Conservation (phyloP, 2,888 invertebrate genomes). For the Tinea trinotella region DNA sequence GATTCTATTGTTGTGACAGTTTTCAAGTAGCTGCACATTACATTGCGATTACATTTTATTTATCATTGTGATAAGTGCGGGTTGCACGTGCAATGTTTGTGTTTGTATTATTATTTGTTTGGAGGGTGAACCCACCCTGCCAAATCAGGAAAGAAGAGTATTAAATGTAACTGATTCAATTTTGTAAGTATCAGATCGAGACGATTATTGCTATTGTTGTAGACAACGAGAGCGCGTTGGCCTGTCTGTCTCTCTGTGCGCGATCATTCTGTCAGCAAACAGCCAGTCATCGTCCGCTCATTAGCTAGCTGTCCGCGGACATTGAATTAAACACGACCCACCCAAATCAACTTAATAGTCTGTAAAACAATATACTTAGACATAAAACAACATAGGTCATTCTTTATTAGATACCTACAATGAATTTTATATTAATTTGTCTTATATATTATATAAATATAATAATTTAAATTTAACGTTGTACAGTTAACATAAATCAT, state of each 20-base stretch:
- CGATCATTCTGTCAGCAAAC: conserved; percentile 37
- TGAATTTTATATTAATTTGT: too few species aligned
- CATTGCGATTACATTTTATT: not conserved
- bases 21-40: conserved; percentile 24
- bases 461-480: not conserved
- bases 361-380: conserved; percentile 41
- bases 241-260: conserved; percentile 27
- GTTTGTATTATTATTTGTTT: not conserved
- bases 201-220: conserved; percentile 14
- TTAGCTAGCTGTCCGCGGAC: conserved; percentile 51
- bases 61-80: not conserved
- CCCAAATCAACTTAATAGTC: conserved; percentile 43
- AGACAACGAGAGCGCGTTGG: conserved; percentile 25
- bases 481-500: too few species aligned
- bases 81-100: not conserved
- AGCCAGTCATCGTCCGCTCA: conserved; percentile 60
- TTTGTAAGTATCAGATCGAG: not conserved
- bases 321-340: conserved; percentile 62
- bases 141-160: not conserved
- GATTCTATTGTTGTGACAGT: conserved; percentile 45
- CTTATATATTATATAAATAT: too few species aligned
- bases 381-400: conserved; percentile 5
- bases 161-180: not conserved
- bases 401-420: not conserved
- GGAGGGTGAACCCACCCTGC: not conserved